These are phyloP conservation scores for Tachuris rubrigastra DNA, from an alignment of 2,113 vertebrate species.

Conservation along the genomic window DNA sequence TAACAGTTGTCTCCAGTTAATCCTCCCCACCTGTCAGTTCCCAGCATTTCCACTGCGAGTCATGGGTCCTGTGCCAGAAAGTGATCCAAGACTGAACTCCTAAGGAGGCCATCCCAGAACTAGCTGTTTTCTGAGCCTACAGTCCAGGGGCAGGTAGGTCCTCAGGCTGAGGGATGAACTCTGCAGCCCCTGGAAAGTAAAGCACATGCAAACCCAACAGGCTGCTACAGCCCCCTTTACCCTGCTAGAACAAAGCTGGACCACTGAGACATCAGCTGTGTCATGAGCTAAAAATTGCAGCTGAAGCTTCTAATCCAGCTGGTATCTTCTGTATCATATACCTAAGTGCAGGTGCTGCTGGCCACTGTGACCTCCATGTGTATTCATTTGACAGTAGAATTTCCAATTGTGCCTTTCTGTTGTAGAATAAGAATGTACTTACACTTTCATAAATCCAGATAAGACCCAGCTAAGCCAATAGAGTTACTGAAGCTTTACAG, in stretches of 20 bases:
- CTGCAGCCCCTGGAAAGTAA: not conserved
- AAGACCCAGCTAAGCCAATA: not conserved
- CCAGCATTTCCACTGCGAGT: not conserved
- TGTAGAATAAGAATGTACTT: fast-evolving
- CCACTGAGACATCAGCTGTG: not conserved
- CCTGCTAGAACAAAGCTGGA: not conserved
- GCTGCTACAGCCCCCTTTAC: not conserved
- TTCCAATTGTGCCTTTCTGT: not conserved
- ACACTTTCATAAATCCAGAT: not conserved
- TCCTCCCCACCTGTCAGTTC: not conserved
- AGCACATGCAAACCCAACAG: not conserved
- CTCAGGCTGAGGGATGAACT: fast-evolving
- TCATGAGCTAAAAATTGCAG: not conserved
- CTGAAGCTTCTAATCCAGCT: not conserved
- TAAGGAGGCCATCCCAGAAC: not conserved
- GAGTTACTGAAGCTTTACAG: not conserved
- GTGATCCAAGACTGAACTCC: not conserved
- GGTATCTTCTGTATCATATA: not conserved
- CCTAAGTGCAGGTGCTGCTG: not conserved
- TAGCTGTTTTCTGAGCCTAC: not conserved
- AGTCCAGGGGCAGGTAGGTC: not conserved
- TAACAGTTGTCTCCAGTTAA: not conserved
- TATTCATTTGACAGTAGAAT: not conserved
- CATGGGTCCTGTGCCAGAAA: not conserved
- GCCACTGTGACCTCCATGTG: fast-evolving